Evolutionary conservation across 2,888 invertebrate species (phyloP).

Genomic region (Apotomis capreana): DNA sequence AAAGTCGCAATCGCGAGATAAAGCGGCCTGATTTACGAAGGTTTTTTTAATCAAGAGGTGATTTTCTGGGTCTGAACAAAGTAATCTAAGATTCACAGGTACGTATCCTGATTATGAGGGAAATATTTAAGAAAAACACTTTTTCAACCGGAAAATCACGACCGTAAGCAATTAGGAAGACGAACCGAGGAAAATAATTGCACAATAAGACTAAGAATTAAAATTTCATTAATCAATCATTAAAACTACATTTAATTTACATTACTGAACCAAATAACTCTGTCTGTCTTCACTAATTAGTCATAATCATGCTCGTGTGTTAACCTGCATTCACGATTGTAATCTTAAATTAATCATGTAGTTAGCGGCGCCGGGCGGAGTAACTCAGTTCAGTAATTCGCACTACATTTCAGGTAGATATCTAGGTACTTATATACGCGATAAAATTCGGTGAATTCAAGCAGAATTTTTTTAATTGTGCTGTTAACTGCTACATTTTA

Average conservation of each 20-base stretch:
- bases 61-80: not conserved
- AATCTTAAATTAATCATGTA: constrained; percentile 15
- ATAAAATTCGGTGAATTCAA: not conserved
- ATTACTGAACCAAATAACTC: not conserved
- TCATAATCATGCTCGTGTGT: not conserved
- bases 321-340: not conserved
- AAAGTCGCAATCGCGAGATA: constrained; percentile 2
- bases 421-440: not conserved
- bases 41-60: constrained; percentile 18
- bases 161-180: no score
- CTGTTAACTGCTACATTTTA: constrained; percentile 21
- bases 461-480: constrained; percentile 4
- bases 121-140: no score
- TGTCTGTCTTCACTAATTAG: constrained; percentile 4
- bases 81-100: not conserved
- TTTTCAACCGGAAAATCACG: no score
- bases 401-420: not conserved
- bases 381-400: not conserved
- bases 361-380: not conserved
- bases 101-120: not conserved
- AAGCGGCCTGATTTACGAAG: constrained; percentile 1
- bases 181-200: no score
- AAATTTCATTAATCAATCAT: not conserved
- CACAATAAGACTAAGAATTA: not conserved
- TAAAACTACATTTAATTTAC: not conserved